Evolutionary conservation across 2,797 vertebrate species (phyloP).

Genomic region (Alfaro cultratus): DNA sequence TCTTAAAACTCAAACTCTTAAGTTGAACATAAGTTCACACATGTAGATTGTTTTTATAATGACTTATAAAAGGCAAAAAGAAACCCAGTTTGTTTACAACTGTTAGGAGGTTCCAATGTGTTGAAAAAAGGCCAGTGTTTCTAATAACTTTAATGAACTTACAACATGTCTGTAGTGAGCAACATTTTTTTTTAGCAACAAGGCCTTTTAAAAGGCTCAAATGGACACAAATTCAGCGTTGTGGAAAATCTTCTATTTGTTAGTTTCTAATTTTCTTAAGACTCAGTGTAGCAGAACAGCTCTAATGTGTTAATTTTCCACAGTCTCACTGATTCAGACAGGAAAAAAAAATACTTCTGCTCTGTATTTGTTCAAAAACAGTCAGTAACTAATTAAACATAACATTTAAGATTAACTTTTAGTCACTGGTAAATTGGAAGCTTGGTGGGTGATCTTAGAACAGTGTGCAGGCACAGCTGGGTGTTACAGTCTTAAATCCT

Average conservation of each 20-base stretch:
- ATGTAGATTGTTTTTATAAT: not conserved
- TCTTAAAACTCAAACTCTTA: not conserved
- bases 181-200: not conserved
- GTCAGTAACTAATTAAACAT: conserved; percentile 8
- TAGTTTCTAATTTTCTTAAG: conserved; percentile 5
- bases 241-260: conserved; percentile 1
- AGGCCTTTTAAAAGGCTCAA: not conserved
- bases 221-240: not conserved
- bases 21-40: not conserved
- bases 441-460: conserved; percentile 7
- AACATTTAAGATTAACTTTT: not conserved
- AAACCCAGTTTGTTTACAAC: conserved; percentile 1
- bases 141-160: not conserved
- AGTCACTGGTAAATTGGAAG: not conserved
- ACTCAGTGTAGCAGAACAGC: not conserved
- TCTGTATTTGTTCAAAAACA: conserved; percentile 1
- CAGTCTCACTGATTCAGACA: conserved; percentile 1
- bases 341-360: not conserved
- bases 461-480: not conserved
- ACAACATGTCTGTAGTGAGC: not conserved
- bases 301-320: conserved; percentile 22
- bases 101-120: not conserved
- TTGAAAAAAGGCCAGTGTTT: not conserved
- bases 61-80: not conserved
- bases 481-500: not conserved